Percentiles rank a stretch among this genome's conserved stretches.
Evolutionary conservation across 2,797 vertebrate genomes (phyloP).

Genomic region (Catharus ustulatus): DNA sequence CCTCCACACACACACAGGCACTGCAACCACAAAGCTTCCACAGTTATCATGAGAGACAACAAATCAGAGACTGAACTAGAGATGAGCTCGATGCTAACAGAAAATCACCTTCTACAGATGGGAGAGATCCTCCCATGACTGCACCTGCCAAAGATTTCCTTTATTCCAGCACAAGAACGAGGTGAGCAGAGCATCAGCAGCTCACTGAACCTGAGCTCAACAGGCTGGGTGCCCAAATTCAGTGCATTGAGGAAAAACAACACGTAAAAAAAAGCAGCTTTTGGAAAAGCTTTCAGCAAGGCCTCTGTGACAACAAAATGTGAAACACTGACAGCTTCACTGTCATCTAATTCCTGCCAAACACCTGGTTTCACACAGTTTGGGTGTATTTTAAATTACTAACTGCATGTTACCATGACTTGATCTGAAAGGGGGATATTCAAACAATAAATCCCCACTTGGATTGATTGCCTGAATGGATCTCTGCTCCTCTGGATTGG

Average conservation of each 20-base stretch:
- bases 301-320: background rate
- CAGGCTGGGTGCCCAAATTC: background rate
- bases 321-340: background rate
- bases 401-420: background rate
- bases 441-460: background rate
- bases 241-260: background rate
- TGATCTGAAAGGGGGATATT: background rate
- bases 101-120: background rate
- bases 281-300: background rate
- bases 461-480: background rate
- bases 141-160: background rate
- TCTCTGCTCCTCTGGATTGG: background rate
- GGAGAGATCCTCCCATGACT: background rate
- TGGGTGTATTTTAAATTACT: background rate
- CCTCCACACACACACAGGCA: background rate
- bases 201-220: background rate
- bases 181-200: background rate
- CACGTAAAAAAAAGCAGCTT: background rate
- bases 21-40: fast-evolving
- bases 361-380: background rate
- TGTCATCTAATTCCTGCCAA: background rate
- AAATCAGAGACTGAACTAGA: background rate
- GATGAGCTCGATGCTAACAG: background rate
- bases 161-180: background rate
- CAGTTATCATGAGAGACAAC: background rate